Base-by-base conservation (phyloP, 92 coral and sea anemone species). In the Epizoanthus rinbou region DNA sequence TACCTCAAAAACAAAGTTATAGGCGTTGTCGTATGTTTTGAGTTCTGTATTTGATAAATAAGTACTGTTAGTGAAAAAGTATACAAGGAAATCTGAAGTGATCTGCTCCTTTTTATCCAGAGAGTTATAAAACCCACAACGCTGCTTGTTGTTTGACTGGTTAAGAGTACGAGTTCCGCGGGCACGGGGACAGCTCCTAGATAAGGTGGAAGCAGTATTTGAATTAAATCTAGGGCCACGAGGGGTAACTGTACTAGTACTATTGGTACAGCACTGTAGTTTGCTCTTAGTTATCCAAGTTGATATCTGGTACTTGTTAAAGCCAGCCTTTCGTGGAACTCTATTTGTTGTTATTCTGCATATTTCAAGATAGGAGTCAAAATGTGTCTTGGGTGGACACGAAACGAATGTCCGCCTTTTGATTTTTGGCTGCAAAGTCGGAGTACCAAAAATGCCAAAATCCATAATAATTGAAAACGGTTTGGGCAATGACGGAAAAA, bases 1-100 rank as follows among this genome's bases (percentile, higher is more conserved):
- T 15, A 67, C 17, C 50, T 67, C 73, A 67, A 67, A 67, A 33
- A 66, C 72, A 66, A 67, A 67, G 39, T 4, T 33, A 41, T 28
- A 14, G 21, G 13, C 35, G 11, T 33, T 67, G 35, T 33, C 15
- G 21, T 33, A 15, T 33, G 16, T 67, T 67, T 28, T 31, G 14
- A 24, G 35, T 67, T 67, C 22, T 6, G 21, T 67, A 8, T 67
- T 67, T 24, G 39, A 33, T 33, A 67, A 67, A 67, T 33, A 7
- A 21, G 50, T 67, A 3, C 47, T 7, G 47, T 67, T 67, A 14
- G n/a, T 15, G 3, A 19, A 67, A 33, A 67, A 33, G 8, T 19
- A 67, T 15, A 1, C n/a, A 15, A 50, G 31, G 21, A 67, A 67
- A 67, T 15, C 72, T 8, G 43, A 4, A 67, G 72, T 1, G 3